Evolutionary conservation across 2,888 invertebrate genomes (phyloP), one percentile per base, ranked within the genome.

Genomic region (Dynastes maya): DNA sequence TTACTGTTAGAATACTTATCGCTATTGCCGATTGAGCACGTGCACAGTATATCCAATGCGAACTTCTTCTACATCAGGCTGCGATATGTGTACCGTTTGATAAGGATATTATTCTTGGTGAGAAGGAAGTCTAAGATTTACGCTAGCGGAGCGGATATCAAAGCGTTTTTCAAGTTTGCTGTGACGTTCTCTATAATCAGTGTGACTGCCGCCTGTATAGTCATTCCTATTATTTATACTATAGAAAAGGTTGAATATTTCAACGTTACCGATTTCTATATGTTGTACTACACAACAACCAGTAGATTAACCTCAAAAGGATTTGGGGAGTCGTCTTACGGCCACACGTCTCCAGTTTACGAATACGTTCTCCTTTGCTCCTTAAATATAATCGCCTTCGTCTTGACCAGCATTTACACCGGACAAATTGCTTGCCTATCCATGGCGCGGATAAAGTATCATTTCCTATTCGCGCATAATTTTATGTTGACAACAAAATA

Each of bases 391-490:
- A n/a, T 58, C 9, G 55, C 76, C 0, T 78, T 78, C 37, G 27
- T 78, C 9, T 11, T 76, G 8, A 49, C 61, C n/a, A 75, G 75
- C 22, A 61, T 16, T 13, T 61, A 29, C 13, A 75, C 63, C n/a
- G 58, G 76, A 11, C 32, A 70, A 29, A 22, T 63, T 0, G 78
- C 78, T 2, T 78, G 75, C 40, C 13, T 75, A 9, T 58, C 58
- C n/a, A 70, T 78, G 63, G 55, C 76, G 22, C 40, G 63, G 11
- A 49, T 78, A 32, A 67, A 76, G n/a, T 63, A 78, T 9, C 65
- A 29, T 3, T 78, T 70, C 37, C 11, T 40, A n/a, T 78, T 78
- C 51, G 78, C 76, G 3, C 76, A 78, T 45, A 76, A 70, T 6
- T 78, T 45, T n/a, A 58, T 68, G 32, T 11, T 74, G 0, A 76